Evolutionary conservation across 1,140 invertebrate genomes (phyloP), one percentile per base, ranked within the genome.

Genomic region (Neuroterus valhalla): DNA sequence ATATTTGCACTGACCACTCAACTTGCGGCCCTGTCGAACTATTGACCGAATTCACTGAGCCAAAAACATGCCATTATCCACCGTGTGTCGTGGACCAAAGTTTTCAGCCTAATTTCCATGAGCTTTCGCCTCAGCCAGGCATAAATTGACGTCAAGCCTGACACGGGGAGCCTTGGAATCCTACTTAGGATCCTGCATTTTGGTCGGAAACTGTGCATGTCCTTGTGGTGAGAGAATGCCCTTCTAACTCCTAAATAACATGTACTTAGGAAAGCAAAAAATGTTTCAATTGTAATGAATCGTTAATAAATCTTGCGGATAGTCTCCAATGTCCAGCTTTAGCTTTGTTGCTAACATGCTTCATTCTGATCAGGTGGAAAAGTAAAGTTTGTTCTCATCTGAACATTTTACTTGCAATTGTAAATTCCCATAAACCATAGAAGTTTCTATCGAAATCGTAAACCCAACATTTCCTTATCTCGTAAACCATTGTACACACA

Each of bases 61-160:
- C 66, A 42, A 23, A 23, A 42, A 44, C 31, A 71, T 46, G 19
- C 71, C 45, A 68, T 72, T 66, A 72, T 46, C 71, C 23, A 46
- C 48, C n/a, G 48, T 48, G 71, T 66, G 71, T 45, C 19, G 62
- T 44, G 50, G 55, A 71, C 62, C 15, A 67, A 72, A 67, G 62
- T 72, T 72, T 72, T 66, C 48, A 48, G 66, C 66, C 62, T 66
- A 66, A 67, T 72, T 72, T 72, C 66, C 55, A 67, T 72, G 71
- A 67, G 45, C 44, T 45, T 67, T 48, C 52, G 52, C 26, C 52
- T 55, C 52, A 55, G 26, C 52, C 52, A n/a, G 52, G 52, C 19
- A 14, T 55, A 55, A 55, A 55, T 55, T 55, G 52, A 55, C 52
- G 52, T 55, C 23, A 26, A 55, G 52, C 52, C 26, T 55, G 52